Evolutionary conservation across 2,113 vertebrate genomes (phyloP).

Genomic region (Phainopepla nitens): DNA sequence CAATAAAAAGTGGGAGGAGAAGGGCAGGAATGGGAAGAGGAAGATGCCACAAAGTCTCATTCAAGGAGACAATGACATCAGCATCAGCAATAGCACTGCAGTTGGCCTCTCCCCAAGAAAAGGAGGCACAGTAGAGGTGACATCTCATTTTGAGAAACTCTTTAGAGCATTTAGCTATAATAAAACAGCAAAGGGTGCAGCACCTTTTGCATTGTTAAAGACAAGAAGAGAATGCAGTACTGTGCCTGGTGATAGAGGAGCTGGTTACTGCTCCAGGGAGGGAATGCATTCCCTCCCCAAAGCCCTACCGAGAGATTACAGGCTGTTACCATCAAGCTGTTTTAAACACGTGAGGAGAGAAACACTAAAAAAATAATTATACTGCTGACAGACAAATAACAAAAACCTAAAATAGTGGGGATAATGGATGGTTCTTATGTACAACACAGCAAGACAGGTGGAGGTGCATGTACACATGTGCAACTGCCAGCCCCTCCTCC

Average conservation of each 20-base stretch:
- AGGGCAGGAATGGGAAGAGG: not conserved
- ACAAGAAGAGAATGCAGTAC: not conserved
- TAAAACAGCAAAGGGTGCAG: not conserved
- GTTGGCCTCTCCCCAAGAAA: not conserved
- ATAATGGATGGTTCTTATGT: not conserved
- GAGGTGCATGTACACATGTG: rapidly evolving
- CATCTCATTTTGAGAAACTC: not conserved
- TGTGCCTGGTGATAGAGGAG: not conserved
- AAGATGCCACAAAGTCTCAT: not conserved
- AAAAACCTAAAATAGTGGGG: not conserved
- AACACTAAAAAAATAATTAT: not conserved
- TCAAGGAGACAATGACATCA: not conserved
- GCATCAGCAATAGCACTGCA: not conserved
- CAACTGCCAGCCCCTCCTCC: not conserved
- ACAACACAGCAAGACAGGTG: not conserved
- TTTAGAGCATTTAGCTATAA: not conserved
- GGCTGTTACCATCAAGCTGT: not conserved
- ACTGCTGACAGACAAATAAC: not conserved
- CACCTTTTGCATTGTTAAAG: not conserved
- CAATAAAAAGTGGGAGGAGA: not conserved
- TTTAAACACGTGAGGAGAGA: not conserved
- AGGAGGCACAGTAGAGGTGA: not conserved
- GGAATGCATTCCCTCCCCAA: not conserved
- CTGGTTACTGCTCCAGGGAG: not conserved
- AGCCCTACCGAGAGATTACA: not conserved